phyloP scores from a whole-genome alignment of 2,888 invertebrate genomes.

The Palloptera scutellata region DNA sequence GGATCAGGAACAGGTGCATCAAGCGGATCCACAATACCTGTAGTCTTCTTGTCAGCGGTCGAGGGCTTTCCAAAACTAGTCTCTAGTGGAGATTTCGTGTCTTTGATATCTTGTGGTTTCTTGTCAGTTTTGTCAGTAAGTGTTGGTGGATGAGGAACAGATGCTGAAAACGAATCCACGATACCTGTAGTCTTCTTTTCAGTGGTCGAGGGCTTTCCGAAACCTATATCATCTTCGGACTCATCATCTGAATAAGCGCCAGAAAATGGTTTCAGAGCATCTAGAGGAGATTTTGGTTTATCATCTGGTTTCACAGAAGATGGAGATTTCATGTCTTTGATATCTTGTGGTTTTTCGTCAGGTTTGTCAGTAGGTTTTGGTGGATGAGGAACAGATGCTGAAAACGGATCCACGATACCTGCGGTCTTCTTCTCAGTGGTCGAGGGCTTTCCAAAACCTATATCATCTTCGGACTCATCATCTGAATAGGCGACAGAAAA shows the following conservation, averaged over 20 bases:
- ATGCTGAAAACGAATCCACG: too few relatives aligned
- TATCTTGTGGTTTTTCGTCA: neutral
- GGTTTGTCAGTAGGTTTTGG: constrained; percentile 15
- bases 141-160: too few relatives aligned
- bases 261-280: neutral
- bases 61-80: neutral
- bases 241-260: constrained; percentile 28
- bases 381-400: neutral
- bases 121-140: too few relatives aligned
- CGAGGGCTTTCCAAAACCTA: neutral
- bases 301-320: neutral
- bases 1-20: neutral
- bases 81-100: neutral
- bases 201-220: neutral
- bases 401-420: neutral
- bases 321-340: constrained; percentile 20
- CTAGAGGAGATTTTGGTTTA: constrained; percentile 15
- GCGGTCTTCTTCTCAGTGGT: neutral
- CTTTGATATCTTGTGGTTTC: too few relatives aligned
- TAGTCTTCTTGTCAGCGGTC: constrained; percentile 11
- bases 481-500: too few relatives aligned
- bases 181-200: too few relatives aligned
- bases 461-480: too few relatives aligned
- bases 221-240: constrained; percentile 22
- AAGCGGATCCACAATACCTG: neutral